A percentile compares a stretch with the other conserved stretches of the same genome.
Conservation (phyloP, 2,797 vertebrate species). For the Aulostomus chinensis region DNA sequence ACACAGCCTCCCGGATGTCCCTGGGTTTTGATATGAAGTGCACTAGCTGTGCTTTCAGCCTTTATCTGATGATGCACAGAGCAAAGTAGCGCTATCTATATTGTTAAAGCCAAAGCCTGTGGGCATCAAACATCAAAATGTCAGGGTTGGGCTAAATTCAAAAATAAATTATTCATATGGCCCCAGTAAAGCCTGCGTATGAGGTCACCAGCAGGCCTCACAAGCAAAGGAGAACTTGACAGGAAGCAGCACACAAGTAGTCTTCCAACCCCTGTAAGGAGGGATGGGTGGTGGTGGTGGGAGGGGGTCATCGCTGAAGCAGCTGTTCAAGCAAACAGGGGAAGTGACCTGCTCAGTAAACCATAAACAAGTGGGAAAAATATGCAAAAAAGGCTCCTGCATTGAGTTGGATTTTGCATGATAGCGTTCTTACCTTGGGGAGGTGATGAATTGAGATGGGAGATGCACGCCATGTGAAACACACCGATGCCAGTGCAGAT, state of each 20-base stretch:
- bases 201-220: slow-evolving; percentile 79
- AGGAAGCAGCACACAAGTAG: slow-evolving; percentile 74
- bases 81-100: slow-evolving; percentile 71
- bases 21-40: slow-evolving; percentile 60
- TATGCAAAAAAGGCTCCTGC: slow-evolving; percentile 74
- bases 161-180: slow-evolving; percentile 84
- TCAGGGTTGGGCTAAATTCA: slow-evolving; percentile 77
- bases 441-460: slow-evolving; percentile 64
- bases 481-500: slow-evolving; percentile 43
- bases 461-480: slow-evolving; percentile 51
- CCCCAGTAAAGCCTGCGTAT: slow-evolving; percentile 72
- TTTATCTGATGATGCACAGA: slow-evolving; percentile 69
- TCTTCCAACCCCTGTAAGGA: slow-evolving; percentile 72
- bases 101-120: slow-evolving; percentile 72
- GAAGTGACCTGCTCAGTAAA: slow-evolving; percentile 85
- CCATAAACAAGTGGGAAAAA: slow-evolving; percentile 81
- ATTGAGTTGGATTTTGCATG: slow-evolving; percentile 45
- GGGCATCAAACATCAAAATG: slow-evolving; percentile 79
- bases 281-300: slow-evolving; percentile 2
- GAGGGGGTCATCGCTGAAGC: slow-evolving; percentile 71
- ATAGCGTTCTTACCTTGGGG: slow-evolving; percentile 58
- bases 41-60: slow-evolving; percentile 59
- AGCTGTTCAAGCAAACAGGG: slow-evolving; percentile 82
- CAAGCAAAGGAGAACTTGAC: slow-evolving; percentile 79
- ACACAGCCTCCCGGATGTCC: slow-evolving; percentile 40